Percentiles rank a stretch among this genome's conserved stretches.
Conservation (phyloP, 2,888 invertebrate species). For the Notodonta ziczac region DNA sequence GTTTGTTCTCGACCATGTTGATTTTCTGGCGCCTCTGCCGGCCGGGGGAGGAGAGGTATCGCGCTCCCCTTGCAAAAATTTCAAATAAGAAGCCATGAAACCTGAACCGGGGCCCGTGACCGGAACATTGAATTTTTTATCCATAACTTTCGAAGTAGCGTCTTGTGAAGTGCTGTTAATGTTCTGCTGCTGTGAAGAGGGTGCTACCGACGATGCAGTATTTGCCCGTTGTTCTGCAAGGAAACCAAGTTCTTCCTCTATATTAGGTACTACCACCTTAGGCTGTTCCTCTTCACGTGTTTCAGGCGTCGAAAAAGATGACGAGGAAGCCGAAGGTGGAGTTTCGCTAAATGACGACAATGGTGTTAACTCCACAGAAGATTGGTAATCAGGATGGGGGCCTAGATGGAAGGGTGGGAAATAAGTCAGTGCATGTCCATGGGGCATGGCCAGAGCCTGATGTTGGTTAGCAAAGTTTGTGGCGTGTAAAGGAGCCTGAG, state of each 20-base stretch:
- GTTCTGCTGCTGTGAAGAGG: constrained; percentile 80
- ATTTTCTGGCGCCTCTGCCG: constrained; percentile 87
- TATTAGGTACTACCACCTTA: constrained; percentile 94
- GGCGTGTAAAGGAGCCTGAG: constrained; percentile 84
- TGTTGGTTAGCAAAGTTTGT: constrained; percentile 86
- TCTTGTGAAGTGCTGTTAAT: constrained; percentile 78
- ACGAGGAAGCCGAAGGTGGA: constrained; percentile 84
- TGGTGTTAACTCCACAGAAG: constrained; percentile 87
- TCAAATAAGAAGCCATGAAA: constrained; percentile 94
- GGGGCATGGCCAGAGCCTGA: constrained; percentile 87
- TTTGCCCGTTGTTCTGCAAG: constrained; percentile 86
- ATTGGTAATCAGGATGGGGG: constrained; percentile 87
- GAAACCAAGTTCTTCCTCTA: constrained; percentile 94
- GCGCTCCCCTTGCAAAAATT: constrained; percentile 92
- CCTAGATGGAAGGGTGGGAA: constrained; percentile 91
- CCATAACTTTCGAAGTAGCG: constrained; percentile 80
- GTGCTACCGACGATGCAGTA: constrained; percentile 80
- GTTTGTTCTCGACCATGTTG: constrained; percentile 86
- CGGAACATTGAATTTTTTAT: constrained; percentile 86
- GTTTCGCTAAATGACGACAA: constrained; percentile 84
- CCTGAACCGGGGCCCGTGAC: constrained; percentile 87
- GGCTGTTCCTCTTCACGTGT: constrained; percentile 88
- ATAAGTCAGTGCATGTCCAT: constrained; percentile 89
- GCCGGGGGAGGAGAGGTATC: constrained; percentile 92
- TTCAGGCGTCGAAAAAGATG: constrained; percentile 83